These are phyloP conservation scores for Dynastes tityus DNA, from an alignment of 2,888 invertebrate species.

Conservation along the genomic window DNA sequence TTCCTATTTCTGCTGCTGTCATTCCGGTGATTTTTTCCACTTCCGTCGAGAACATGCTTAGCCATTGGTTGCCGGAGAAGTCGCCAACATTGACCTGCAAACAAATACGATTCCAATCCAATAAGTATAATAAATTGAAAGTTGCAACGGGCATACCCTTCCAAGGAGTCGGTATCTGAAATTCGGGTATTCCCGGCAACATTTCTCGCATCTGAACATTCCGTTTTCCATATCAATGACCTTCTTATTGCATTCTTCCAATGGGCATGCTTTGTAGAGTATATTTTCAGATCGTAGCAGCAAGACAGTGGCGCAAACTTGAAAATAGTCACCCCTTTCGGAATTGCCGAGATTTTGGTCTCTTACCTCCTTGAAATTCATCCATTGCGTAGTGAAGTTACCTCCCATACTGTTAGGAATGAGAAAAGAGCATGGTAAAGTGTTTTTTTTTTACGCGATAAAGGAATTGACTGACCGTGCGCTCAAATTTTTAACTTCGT, in stretches of 20 bases:
- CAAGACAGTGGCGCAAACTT: conserved; percentile 84
- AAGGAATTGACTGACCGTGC: conserved; percentile 70
- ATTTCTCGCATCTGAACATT: conserved; percentile 95
- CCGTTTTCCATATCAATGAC: conserved; percentile 91
- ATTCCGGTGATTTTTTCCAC: conserved; percentile 85
- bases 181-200: conserved; percentile 86
- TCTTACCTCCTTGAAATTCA: conserved; percentile 84
- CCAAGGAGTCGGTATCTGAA: conserved; percentile 90
- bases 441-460: neutral
- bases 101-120: conserved; percentile 20
- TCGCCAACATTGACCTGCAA: conserved; percentile 89
- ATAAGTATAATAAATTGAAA: neutral
- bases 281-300: conserved; percentile 87
- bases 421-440: neutral
- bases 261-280: conserved; percentile 93
- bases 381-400: conserved; percentile 75
- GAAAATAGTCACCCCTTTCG: conserved; percentile 89
- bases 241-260: conserved; percentile 95
- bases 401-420: conserved; percentile 55
- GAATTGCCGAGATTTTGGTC: conserved; percentile 80
- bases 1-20: conserved; percentile 84
- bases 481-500: conserved; percentile 79
- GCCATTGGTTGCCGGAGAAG: conserved; percentile 90
- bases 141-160: conserved; percentile 75
- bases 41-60: conserved; percentile 90